phyloP scores from a whole-genome alignment of 2,888 invertebrate genomes.

The Lithosia quadra region DNA sequence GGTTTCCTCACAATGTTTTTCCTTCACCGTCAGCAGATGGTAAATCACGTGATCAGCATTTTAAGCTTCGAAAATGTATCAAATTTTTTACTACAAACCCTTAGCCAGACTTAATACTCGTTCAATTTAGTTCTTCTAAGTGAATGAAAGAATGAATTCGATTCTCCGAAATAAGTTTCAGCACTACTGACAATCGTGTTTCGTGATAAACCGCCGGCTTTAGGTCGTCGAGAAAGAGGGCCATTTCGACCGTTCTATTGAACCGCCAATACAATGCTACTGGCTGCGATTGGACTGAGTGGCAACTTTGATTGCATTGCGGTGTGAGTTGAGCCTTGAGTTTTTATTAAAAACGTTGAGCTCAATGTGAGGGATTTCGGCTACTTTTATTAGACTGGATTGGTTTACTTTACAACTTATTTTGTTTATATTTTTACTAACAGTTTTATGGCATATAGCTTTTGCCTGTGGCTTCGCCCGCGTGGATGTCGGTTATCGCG shows the following conservation, averaged over 20 bases:
- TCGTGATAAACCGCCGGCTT: conserved; percentile 44
- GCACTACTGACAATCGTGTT: conserved; percentile 37
- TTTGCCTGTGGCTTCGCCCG: too few relatives aligned
- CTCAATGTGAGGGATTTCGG: conserved; percentile 27
- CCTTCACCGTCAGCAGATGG: too few relatives aligned
- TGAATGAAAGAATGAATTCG: conserved; percentile 33
- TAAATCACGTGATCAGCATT: too few relatives aligned
- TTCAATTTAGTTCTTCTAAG: not conserved
- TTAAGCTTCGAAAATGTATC: too few relatives aligned
- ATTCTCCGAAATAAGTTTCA: conserved; percentile 40
- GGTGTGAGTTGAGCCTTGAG: conserved; percentile 34
- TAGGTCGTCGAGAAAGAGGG: conserved; percentile 31
- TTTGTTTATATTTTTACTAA: not conserved
- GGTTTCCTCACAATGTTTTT: too few relatives aligned
- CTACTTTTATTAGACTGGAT: not conserved
- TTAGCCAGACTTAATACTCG: not conserved
- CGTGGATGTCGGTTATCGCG: too few relatives aligned
- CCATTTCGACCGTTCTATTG: conserved; percentile 36
- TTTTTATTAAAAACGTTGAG: conserved; percentile 45
- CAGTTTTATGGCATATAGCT: too few relatives aligned
- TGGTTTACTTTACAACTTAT: not conserved
- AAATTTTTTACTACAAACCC: not conserved
- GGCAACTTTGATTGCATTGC: conserved; percentile 51
- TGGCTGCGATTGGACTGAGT: conserved; percentile 26
- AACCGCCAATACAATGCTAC: conserved; percentile 35